Evolutionary conservation across 2,113 vertebrate species (phyloP).

Genomic region (Myrmophylax atrothorax): DNA sequence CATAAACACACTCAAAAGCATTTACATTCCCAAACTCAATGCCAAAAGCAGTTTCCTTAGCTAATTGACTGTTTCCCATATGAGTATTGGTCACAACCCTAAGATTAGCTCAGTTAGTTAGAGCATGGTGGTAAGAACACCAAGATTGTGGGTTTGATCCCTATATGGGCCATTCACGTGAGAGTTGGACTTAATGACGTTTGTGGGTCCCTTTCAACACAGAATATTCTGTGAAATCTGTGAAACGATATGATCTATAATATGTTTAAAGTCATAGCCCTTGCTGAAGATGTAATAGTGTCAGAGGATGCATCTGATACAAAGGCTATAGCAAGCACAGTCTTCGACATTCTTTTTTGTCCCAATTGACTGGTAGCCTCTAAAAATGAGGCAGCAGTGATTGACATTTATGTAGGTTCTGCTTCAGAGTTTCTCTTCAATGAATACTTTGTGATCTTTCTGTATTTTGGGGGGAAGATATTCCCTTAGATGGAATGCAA

Average conservation of each 20-base stretch:
- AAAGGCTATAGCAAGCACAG: background rate
- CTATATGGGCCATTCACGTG: background rate
- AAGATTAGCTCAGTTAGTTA: background rate
- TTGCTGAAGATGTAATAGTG: background rate
- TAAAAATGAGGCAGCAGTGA: background rate
- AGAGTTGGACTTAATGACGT: background rate
- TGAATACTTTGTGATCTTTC: background rate
- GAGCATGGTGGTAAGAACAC: background rate
- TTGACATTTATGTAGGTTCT: background rate
- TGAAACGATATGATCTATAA: background rate
- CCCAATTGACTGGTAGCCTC: background rate
- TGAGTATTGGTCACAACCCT: background rate
- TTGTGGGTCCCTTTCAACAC: background rate
- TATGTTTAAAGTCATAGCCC: background rate
- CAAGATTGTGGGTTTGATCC: background rate
- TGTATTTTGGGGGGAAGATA: background rate
- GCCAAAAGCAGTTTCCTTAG: background rate
- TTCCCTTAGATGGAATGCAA: background rate
- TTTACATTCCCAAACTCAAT: background rate
- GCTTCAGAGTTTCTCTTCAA: background rate
- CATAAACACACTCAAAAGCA: background rate
- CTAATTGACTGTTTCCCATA: background rate
- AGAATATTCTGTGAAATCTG: background rate
- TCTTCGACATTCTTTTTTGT: background rate
- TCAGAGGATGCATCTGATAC: background rate